These are phyloP conservation scores for Diplazon laetatorius DNA, from an alignment of 2,888 invertebrate species.

Conservation along the genomic window DNA sequence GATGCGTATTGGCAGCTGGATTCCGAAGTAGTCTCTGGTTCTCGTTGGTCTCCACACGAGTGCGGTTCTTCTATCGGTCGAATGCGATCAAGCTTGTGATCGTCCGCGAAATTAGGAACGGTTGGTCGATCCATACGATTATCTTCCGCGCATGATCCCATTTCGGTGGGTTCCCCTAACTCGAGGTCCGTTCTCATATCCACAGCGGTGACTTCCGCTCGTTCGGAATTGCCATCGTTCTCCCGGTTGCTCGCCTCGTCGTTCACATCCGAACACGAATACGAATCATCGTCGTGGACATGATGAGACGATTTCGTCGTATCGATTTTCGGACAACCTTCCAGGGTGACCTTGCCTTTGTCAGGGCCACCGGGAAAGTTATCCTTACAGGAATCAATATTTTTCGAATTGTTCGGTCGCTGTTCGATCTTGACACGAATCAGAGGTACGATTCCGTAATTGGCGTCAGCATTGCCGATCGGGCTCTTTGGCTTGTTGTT, in stretches of 20 bases:
- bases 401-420: not conserved
- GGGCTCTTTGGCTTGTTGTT: not conserved
- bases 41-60: conserved; percentile 12
- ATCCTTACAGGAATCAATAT: not conserved
- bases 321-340: conserved; percentile 25
- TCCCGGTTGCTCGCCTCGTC: not conserved
- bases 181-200: conserved; percentile 30
- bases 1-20: not conserved
- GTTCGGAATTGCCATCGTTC: no score
- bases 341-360: no score
- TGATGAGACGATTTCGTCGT: not conserved
- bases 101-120: conserved; percentile 5
- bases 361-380: conserved; percentile 4
- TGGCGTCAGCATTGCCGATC: not conserved
- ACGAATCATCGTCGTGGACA: not conserved
- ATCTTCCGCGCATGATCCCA: conserved; percentile 11
- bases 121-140: not conserved
- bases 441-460: conserved; percentile 47
- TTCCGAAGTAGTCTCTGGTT: not conserved
- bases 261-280: not conserved
- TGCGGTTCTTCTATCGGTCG: not conserved
- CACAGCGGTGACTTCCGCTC: not conserved
- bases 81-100: not conserved
- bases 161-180: conserved; percentile 24
- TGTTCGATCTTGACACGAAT: conserved; percentile 56